phyloP scores from a whole-genome alignment of 1,140 invertebrate genomes.

The Stenopsyche tienmushanensis region DNA sequence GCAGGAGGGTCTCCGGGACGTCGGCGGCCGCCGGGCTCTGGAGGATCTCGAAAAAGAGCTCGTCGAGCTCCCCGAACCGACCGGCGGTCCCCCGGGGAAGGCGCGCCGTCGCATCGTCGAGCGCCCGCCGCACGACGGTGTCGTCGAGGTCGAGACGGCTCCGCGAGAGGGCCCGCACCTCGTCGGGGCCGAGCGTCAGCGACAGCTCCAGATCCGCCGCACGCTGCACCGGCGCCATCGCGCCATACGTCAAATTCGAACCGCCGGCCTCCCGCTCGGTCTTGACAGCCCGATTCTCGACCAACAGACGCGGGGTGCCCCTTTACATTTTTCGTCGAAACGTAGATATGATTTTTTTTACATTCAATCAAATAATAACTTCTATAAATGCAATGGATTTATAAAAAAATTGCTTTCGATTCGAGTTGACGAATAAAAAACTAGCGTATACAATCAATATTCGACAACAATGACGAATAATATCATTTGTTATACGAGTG shows the following conservation, averaged over 20 bases:
- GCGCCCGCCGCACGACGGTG: neutral
- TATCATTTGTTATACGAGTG: slow-evolving; percentile 5
- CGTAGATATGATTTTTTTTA: neutral
- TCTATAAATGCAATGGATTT: neutral
- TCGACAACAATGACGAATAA: neutral
- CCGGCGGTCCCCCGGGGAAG: too few species aligned
- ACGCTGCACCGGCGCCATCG: neutral
- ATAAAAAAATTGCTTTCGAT: neutral
- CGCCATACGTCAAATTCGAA: neutral
- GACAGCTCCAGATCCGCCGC: neutral
- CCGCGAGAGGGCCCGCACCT: neutral
- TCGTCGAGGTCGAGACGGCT: neutral
- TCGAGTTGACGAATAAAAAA: too few species aligned
- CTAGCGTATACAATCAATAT: too few species aligned
- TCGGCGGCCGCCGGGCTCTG: slow-evolving; percentile 51
- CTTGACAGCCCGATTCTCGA: neutral
- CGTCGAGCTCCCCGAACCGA: slow-evolving; percentile 42
- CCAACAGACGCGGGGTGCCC: neutral
- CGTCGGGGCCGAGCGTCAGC: neutral
- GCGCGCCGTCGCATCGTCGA: neutral
- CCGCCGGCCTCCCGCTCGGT: neutral
- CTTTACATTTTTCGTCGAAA: too few species aligned
- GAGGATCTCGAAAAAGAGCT: slow-evolving; percentile 53
- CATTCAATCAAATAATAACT: neutral
- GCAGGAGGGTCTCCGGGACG: slow-evolving; percentile 50